Base-by-base conservation (phyloP, 2,888 invertebrate species). In the Aphodius granarius region DNA sequence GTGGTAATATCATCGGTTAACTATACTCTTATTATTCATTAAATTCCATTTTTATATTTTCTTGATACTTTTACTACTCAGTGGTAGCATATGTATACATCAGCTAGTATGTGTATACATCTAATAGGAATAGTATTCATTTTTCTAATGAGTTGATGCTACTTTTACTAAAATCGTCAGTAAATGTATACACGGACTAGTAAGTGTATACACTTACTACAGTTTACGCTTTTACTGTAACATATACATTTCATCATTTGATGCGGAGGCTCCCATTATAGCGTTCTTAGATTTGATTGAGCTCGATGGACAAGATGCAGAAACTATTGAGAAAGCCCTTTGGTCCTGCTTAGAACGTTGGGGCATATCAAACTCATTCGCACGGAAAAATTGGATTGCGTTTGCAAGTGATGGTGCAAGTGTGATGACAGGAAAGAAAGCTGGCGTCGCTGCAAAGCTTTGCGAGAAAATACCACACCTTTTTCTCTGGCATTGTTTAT, bases 241-340 rank as follows among this genome's bases (percentile, higher is more conserved):
- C n/a, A n/a, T n/a, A 63, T 71, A 71, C 71, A 22, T 71, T 23
- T 23, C 21, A 71, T 71, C 21, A 71, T 73, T 73, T 73, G 73
- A 73, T 73, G 73, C 73, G 63, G 21, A 73, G 3, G 23, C 73
- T 66, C 73, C 23, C 23, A 23, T 23, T 73, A 63, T 73, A 19
- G 73, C 66, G 63, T 73, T 73, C 65, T 65, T 73, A 73, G 66
- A 73, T 73, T 73, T 73, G 73, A 73, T 73, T 73, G 66, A 73
- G 73, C 23, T 23, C 23, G 23, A 23, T 23, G 23, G 23, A 23
- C 23, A 23, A 23, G 23, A 73, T 73, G 73, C 73, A 64, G 64
- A 73, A 73, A 73, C 73, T 73, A 70, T 73, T 73, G 73, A 66
- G 73, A 73, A 73, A 73, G 65, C 73, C 64, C 73, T 73, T 66